phyloP scores from a whole-genome alignment of 2,113 vertebrate genomes.

The Todiramphus chloris region DNA sequence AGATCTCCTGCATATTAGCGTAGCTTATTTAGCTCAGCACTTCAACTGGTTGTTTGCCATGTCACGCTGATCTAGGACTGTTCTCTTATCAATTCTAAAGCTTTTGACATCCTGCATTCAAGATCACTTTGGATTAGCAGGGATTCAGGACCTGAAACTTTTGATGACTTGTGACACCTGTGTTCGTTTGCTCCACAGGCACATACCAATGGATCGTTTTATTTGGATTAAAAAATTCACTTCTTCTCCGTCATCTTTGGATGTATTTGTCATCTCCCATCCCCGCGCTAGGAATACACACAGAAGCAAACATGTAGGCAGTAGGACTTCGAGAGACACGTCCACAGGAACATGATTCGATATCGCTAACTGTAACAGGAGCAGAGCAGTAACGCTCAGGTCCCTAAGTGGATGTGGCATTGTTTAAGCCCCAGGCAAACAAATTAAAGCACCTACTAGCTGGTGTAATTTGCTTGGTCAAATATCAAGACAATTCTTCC shows the following conservation, averaged over 20 bases:
- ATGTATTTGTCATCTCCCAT: not conserved
- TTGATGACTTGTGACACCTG: conserved; percentile 36
- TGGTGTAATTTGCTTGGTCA: conserved; percentile 68
- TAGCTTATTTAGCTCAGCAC: conserved; percentile 9
- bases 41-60: conserved; percentile 44
- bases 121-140: conserved; percentile 56
- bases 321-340: not conserved
- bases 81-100: conserved; percentile 44
- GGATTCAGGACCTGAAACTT: conserved; percentile 44
- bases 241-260: not conserved
- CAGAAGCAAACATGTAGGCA: not conserved
- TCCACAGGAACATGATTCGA: not conserved
- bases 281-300: not conserved
- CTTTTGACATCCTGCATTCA: conserved; percentile 64
- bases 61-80: conserved; percentile 56
- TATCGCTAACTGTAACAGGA: conserved; percentile 35
- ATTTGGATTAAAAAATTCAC: not conserved
- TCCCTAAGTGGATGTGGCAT: conserved; percentile 67
- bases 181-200: conserved; percentile 1
- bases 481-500: conserved; percentile 63
- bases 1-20: not conserved
- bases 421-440: conserved; percentile 63
- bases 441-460: conserved; percentile 71
- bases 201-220: not conserved
- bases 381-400: conserved; percentile 39